phyloP scores from a whole-genome alignment of 2,888 invertebrate species.

The Strigamia transsilvanica region DNA sequence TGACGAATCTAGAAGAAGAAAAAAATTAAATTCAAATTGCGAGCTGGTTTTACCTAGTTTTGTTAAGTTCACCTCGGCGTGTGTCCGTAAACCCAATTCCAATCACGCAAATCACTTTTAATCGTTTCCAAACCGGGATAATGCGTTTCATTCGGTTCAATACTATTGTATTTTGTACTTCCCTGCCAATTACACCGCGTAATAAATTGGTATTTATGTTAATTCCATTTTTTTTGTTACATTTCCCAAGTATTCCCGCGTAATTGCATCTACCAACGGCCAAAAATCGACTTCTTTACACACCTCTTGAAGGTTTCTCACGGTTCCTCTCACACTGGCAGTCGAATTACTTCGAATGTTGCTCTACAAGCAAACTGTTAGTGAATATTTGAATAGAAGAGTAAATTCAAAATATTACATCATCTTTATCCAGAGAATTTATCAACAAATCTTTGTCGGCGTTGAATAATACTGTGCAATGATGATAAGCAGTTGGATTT shows the following conservation, averaged over 20 bases:
- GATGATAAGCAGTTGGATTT: slow-evolving; percentile 90
- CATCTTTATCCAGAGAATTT: slow-evolving; percentile 58
- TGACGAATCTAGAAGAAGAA: background rate
- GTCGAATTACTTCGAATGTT: slow-evolving; percentile 87
- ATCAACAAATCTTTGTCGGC: slow-evolving; percentile 80
- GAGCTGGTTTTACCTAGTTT: slow-evolving; percentile 46
- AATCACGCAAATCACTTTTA: slow-evolving; percentile 74
- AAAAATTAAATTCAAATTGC: background rate
- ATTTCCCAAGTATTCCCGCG: slow-evolving; percentile 73
- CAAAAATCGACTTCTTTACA: slow-evolving; percentile 76
- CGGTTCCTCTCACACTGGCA: slow-evolving; percentile 79
- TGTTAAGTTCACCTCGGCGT: slow-evolving; percentile 74
- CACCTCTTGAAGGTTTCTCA: slow-evolving; percentile 82
- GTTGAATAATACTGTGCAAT: slow-evolving; percentile 91
- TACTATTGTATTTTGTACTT: slow-evolving; percentile 83
- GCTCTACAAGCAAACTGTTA: slow-evolving; percentile 69
- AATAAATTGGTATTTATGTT: background rate
- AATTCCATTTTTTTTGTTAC: background rate
- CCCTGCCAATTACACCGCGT: slow-evolving; percentile 66
- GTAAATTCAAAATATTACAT: slow-evolving; percentile 41
- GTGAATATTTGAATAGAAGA: slow-evolving; percentile 48
- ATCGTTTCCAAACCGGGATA: slow-evolving; percentile 79
- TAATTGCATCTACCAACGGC: slow-evolving; percentile 79
- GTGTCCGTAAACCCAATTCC: slow-evolving; percentile 89
- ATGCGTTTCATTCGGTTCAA: slow-evolving; percentile 88